These are phyloP conservation scores for Temnothorax rugatulus DNA, from an alignment of 2,888 invertebrate species.

Conservation along the genomic window DNA sequence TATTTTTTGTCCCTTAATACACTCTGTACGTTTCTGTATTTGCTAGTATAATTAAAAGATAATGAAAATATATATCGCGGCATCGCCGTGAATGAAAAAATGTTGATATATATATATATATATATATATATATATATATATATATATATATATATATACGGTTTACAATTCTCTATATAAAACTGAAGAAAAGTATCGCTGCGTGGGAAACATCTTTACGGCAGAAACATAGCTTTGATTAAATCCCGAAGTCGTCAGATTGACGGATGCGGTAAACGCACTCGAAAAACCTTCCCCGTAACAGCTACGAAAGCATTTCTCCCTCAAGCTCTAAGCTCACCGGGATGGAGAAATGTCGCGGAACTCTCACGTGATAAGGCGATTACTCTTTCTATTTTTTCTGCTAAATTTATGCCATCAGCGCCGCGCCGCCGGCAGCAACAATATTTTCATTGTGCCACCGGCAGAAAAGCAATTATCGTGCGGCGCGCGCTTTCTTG, in stretches of 20 bases:
- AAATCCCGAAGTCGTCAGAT: slow-evolving; percentile 27
- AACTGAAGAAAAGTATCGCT: background rate
- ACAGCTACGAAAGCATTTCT: background rate
- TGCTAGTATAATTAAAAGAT: background rate
- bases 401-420: slow-evolving; percentile 83
- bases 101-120: background rate
- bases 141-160: background rate
- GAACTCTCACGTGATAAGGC: slow-evolving; percentile 82
- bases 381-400: slow-evolving; percentile 84
- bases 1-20: slow-evolving; percentile 14
- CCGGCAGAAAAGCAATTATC: slow-evolving; percentile 76
- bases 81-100: background rate
- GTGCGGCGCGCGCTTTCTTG: slow-evolving; percentile 62
- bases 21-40: background rate
- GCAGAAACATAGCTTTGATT: background rate
- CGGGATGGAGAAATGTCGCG: slow-evolving; percentile 25
- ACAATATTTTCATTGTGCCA: slow-evolving; percentile 81
- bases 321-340: slow-evolving; percentile 9
- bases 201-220: background rate
- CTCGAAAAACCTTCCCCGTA: slow-evolving; percentile 5
- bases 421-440: slow-evolving; percentile 70
- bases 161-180: slow-evolving; percentile 4
- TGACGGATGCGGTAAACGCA: slow-evolving; percentile 27
- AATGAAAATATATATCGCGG: background rate
- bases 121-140: too few relatives aligned